Evolutionary conservation across 2,113 vertebrate genomes (phyloP), one percentile per base, ranked within the genome.

Genomic region (Upupa epops): DNA sequence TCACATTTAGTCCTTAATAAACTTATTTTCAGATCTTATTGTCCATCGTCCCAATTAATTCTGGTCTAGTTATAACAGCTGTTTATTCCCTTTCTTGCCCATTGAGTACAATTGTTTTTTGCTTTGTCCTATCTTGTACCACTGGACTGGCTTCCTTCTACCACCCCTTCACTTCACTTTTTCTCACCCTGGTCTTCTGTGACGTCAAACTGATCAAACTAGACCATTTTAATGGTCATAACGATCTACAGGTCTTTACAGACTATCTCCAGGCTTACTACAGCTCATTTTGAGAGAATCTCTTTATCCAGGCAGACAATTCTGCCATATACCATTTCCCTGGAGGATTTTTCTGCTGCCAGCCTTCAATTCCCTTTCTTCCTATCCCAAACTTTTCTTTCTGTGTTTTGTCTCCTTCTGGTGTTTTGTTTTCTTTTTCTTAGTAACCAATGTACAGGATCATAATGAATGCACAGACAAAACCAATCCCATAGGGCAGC

Each of bases 221-320:
- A 65, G 26, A 65, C 29, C 1, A 86, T 68, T 59, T 89, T 86
- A 37, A 74, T 55, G 16, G 76, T 59, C 65, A 64, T 55, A 66
- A 63, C 16, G 87, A 75, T 42, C 58, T 75, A 64, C 26, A 89
- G 56, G 24, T 80, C 32, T 86, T n/a, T 88, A 11, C 56, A 80
- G 32, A 29, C 34, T 90, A 86, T 86, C 86, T 91, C 55, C 42
- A 90, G 86, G 64, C 60, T 28, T 74, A 49, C 70, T 71, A 84
- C 36, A 77, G 37, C 60, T 55, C 75, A 29, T 88, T 89, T 69
- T 79, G 31, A 90, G 77, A 59, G 46, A 37, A 49, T 37, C 48
- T 52, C 77, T 84, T 95, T 89, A 89, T 94, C 48, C 61, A 84
- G n/a, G 58, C 87, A 91, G 89, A 94, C 85, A 92, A 66, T 82